Percentiles rank a stretch among this genome's conserved stretches.
These are phyloP conservation scores for Agonopterix alstromeriana DNA, from an alignment of 2,888 invertebrate species.

Conservation along the genomic window DNA sequence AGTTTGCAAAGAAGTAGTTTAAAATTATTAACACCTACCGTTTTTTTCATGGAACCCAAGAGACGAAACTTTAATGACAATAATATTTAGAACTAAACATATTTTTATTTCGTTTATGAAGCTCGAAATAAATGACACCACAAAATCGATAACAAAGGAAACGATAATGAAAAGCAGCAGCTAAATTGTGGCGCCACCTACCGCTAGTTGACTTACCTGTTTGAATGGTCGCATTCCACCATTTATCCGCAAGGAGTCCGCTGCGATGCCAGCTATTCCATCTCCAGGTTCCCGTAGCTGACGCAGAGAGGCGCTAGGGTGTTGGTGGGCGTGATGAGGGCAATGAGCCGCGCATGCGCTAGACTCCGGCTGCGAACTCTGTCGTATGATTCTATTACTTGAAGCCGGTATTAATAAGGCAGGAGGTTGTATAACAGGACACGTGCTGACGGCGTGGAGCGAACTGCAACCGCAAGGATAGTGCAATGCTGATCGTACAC, in stretches of 20 bases:
- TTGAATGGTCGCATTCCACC: slow-evolving; percentile 97
- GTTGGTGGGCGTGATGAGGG: slow-evolving; percentile 80
- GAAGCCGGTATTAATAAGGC: slow-evolving; percentile 84
- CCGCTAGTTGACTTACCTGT: slow-evolving; percentile 81
- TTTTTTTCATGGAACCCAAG: no score
- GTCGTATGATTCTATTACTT: slow-evolving; percentile 89
- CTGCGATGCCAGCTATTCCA: slow-evolving; percentile 96
- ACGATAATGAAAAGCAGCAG: no score
- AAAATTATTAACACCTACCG: no score
- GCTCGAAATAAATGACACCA: no score
- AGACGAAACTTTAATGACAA: no score
- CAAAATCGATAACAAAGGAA: no score
- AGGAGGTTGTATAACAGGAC: slow-evolving; percentile 82
- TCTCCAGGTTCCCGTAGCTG: slow-evolving; percentile 89
- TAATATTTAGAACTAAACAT: no score
- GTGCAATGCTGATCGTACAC: slow-evolving; percentile 84
- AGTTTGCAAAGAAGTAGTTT: no score
- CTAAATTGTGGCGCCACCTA: slow-evolving; percentile 50
- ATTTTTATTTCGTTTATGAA: no score
- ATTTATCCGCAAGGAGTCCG: slow-evolving; percentile 96
- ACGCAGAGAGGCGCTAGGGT: slow-evolving; percentile 90
- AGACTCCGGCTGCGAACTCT: slow-evolving; percentile 91
- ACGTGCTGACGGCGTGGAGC: slow-evolving; percentile 76
- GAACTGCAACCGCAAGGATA: slow-evolving; percentile 78
- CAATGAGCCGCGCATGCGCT: slow-evolving; percentile 80